These are phyloP conservation scores for Piaya cayana DNA, from an alignment of 2,113 vertebrate genomes.

Conservation along the genomic window DNA sequence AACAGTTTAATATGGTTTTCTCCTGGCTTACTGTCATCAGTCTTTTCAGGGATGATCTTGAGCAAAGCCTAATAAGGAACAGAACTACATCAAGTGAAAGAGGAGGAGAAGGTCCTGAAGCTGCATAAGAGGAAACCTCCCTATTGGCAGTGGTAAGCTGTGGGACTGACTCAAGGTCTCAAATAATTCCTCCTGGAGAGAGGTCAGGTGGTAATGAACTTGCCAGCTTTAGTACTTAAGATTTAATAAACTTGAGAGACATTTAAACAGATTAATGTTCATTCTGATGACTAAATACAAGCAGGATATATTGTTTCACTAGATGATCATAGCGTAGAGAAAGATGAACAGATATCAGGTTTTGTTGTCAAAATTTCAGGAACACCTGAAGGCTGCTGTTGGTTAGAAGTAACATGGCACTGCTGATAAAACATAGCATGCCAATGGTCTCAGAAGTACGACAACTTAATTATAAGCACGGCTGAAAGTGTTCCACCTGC, in stretches of 20 bases:
- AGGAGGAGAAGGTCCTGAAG: not conserved
- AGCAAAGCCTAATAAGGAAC: not conserved
- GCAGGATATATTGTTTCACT: not conserved
- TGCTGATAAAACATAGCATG: not conserved
- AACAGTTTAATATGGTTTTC: constrained; percentile 34
- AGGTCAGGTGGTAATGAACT: not conserved
- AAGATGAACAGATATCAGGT: not conserved
- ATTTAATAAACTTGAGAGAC: not conserved
- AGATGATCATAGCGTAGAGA: fast-evolving
- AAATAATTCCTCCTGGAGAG: not conserved
- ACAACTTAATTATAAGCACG: fast-evolving
- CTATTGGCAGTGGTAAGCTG: not conserved
- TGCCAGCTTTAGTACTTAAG: not conserved
- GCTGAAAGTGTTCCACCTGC: not conserved
- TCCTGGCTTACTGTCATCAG: constrained; percentile 1
- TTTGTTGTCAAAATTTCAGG: not conserved
- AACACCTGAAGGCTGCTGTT: not conserved
- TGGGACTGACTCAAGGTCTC: not conserved
- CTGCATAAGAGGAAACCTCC: fast-evolving
- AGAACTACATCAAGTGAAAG: not conserved
- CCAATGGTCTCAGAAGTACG: not conserved
- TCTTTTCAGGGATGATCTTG: not conserved
- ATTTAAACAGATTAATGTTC: not conserved
- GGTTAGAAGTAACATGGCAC: not conserved
- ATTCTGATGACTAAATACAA: not conserved